Evolutionary conservation across 1,140 invertebrate genomes (phyloP), one percentile per base, ranked within the genome.

Genomic region (Drosophila funebris): DNA sequence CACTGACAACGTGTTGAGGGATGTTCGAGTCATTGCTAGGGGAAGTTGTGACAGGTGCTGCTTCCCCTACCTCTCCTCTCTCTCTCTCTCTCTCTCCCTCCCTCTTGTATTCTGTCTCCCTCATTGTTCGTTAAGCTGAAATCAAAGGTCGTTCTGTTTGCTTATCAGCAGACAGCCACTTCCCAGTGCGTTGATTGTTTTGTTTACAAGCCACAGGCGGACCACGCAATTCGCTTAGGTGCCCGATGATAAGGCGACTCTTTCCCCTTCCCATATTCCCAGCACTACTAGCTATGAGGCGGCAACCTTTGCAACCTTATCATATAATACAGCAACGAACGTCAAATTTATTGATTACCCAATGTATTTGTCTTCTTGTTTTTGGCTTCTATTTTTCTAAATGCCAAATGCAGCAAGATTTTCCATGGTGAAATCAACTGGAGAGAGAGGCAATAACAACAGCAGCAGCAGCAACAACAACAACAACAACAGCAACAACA

Each of bases 141-240:
- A 58, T 67, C 78, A 81, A 81, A 78, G 78, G 78, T 81, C 78
- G 69, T 43, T 44, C 27, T 60, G 48, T 39, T 71, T 9, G 66
- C 64, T 76, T 53, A 63, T 68, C 52, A 29, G 57, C 24, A 14
- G 39, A 29, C 18, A 31, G 39, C 27, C 52, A 43, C 18, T 43
- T 43, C 68, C 73, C 77, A 67, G 41, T 61, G 62, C 46, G 37
- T 67, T 54, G 63, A 71, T 84, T 82, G 82, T 78, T 87, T 82
- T 85, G 82, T 87, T 87, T 87, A 78, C 82, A 70, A 60, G 58
- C 62, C 54, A 33, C 77, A 66, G 56, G 58, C 64, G 58, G 33
- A 62, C 63, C 81, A 84, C 81, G 81, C 81, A 85, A 85, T 81
- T 77, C 66, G 82, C 69, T 74, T 64, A 76, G 76, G 52, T 62